Percentiles rank a stretch among this genome's conserved stretches.
Conservation (phyloP, 2,797 vertebrate species). For the Arrhamphus sclerolepis region DNA sequence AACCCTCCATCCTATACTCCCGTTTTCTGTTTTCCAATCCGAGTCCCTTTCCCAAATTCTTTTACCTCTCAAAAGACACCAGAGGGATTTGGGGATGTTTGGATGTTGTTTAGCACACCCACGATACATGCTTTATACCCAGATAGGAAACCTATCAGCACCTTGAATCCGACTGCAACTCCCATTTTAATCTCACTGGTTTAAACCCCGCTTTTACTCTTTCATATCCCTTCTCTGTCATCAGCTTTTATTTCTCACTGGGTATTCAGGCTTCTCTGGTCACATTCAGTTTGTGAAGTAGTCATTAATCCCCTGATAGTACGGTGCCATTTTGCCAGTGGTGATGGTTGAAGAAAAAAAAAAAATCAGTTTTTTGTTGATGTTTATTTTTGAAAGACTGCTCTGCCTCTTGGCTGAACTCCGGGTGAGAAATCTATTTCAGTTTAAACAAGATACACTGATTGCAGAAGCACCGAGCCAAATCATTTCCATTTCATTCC, state of each 20-base stretch:
- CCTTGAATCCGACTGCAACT: constrained; percentile 58
- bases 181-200: constrained; percentile 65
- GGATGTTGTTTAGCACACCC: constrained; percentile 73
- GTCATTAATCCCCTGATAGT: constrained; percentile 69
- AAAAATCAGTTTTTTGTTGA: constrained; percentile 32
- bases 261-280: constrained; percentile 57
- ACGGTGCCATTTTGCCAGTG: constrained; percentile 48
- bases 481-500: constrained; percentile 72
- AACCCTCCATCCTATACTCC: constrained; percentile 40
- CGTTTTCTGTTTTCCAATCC: constrained; percentile 62
- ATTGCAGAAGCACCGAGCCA: constrained; percentile 73
- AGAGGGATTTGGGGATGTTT: constrained; percentile 75
- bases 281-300: constrained; percentile 52
- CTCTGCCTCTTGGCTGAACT: constrained; percentile 73
- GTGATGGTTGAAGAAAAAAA: constrained; percentile 47
- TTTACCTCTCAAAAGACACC: constrained; percentile 69
- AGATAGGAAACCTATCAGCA: constrained; percentile 57
- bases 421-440: constrained; percentile 67
- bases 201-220: constrained; percentile 60
- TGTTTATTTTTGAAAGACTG: constrained; percentile 59
- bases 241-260: constrained; percentile 53
- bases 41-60: constrained; percentile 67
- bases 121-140: constrained; percentile 68
- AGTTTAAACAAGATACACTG: constrained; percentile 74
- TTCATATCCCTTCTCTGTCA: constrained; percentile 54